A percentile compares a stretch with the other conserved stretches of the same genome.
Conservation (phyloP, 2,113 vertebrate genomes). For the Pluvialis apricaria region DNA sequence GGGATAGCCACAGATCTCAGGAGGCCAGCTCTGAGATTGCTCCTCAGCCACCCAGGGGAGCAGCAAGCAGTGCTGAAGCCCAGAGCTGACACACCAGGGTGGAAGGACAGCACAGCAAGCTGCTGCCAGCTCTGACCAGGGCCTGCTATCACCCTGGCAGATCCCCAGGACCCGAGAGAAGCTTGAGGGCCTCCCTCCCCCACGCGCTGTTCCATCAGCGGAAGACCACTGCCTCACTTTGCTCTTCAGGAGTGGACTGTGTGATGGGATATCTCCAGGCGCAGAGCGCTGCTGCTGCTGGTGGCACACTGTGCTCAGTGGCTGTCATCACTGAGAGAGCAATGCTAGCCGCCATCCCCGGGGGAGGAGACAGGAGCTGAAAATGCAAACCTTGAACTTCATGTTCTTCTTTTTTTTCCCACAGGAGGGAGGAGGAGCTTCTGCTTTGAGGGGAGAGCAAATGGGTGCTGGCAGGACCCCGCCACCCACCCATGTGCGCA, state of each 20-base stretch:
- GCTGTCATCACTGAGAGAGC: neutral
- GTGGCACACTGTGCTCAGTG: neutral
- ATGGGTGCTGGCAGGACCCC: neutral
- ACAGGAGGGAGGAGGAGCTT: neutral
- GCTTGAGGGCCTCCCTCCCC: neutral
- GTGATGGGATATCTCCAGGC: fast-evolving
- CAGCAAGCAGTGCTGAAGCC: neutral
- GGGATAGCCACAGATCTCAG: neutral
- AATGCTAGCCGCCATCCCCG: fast-evolving
- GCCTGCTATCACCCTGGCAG: neutral
- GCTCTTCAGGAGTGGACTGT: neutral
- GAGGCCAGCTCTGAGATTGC: neutral
- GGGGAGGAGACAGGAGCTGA: fast-evolving
- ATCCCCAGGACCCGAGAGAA: neutral
- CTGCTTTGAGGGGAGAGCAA: neutral
- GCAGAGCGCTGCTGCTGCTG: neutral
- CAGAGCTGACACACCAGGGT: neutral
- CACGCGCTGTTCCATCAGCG: fast-evolving
- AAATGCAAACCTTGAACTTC: neutral
- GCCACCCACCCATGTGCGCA: neutral
- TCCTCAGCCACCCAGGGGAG: neutral
- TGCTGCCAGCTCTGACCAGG: neutral
- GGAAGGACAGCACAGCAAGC: neutral
- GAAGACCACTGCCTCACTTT: fast-evolving
- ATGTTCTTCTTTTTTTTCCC: neutral